Evolutionary conservation across 2,888 invertebrate genomes (phyloP), one percentile per base, ranked within the genome.

Genomic region (Mythimna loreyi): DNA sequence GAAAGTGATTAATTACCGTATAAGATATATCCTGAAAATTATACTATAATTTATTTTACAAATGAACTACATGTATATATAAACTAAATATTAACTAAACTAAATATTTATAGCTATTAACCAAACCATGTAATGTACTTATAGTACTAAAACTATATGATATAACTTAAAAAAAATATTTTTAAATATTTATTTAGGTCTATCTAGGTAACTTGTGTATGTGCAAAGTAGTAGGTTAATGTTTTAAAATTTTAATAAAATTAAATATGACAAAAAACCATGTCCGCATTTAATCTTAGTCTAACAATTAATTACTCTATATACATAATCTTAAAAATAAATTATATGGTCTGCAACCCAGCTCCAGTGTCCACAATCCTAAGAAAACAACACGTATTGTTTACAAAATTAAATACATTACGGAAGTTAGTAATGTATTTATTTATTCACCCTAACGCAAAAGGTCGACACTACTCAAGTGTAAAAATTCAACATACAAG

Each of bases 391-490:
- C n/a, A 45, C 43, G 16, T n/a, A 47, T 47, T 21, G 47, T 21
- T 47, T 47, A 47, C 47, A 21, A 21, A 47, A 47, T 4, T 47
- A 47, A 21, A 33, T 5, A 33, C 3, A 45, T 25, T 11, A 30
- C 16, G 25, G 16, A 55, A 49, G 40, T 47, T 11, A 2, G 6
- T 63, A 63, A 76, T 49, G 8, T 72, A 76, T 63, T 63, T 60
- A 75, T 72, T 72, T 49, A 72, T 72, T 71, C 66, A 66, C 45
- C 49, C 43, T 61, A 28, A 25, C 40, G 5, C 49, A 21, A 72
- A 45, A 68, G 52, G 75, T 62, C 58, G 40, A 30, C 3, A 9
- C 57, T 30, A 28, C 6, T 7, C 13, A n/a, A 25, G 23, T 40
- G 6, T 13, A 23, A 21, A 56, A 72, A 59, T 16, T 1, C 45